These are phyloP conservation scores for Vimba vimba DNA, from an alignment of 2,113 vertebrate species.

Conservation along the genomic window DNA sequence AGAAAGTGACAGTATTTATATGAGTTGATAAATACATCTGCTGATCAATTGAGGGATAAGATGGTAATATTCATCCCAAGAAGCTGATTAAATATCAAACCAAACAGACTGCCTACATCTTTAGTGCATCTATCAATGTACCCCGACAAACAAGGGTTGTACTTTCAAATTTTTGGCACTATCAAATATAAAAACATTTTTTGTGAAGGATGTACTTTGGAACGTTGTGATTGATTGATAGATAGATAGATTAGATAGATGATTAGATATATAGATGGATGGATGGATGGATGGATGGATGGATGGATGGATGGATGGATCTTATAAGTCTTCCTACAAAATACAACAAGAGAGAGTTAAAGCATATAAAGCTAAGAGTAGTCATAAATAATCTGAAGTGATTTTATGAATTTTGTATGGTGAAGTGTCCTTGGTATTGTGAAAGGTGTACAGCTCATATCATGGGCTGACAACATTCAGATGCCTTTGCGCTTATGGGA, in stretches of 20 bases:
- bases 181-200: background rate
- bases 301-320: too few species aligned
- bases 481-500: background rate
- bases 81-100: background rate
- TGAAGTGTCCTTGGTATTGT: background rate
- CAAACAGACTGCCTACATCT: background rate
- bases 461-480: background rate
- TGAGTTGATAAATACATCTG: background rate
- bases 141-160: background rate
- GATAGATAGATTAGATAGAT: too few species aligned
- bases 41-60: background rate
- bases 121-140: background rate
- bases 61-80: background rate
- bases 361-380: too few species aligned
- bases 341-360: too few species aligned
- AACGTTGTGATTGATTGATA: background rate
- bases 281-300: too few species aligned
- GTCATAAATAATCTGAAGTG: background rate
- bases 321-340: too few species aligned
- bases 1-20: slow-evolving; percentile 10
- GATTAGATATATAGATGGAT: too few species aligned
- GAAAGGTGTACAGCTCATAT: slow-evolving; percentile 15
- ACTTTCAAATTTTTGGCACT: too few species aligned
- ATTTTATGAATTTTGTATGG: background rate
- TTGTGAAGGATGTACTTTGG: background rate